Evolutionary conservation across 2,113 vertebrate genomes (phyloP), one percentile per base, ranked within the genome.

Genomic region (Lepus europaeus): DNA sequence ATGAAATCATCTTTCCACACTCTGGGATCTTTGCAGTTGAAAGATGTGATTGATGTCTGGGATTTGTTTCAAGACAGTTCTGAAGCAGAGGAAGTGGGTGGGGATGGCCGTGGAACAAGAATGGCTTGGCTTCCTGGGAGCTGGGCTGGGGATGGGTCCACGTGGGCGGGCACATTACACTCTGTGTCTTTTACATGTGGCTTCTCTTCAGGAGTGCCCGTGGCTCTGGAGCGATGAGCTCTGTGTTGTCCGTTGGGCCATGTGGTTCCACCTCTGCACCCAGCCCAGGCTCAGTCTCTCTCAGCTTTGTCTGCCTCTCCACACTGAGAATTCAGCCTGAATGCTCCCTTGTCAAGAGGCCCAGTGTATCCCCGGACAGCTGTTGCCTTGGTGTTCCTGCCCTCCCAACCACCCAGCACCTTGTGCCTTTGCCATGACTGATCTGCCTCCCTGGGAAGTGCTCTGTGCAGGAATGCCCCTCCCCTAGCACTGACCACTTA

Each of bases 391-490:
- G 0, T 59, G 27, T 22, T 9, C 17, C 82, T 86, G 39, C 22
- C 9, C 78, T 64, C 76, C 23, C 8, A 5, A 31, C 4, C 12
- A 31, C n/a, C 64, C 79, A 45, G 36, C 11, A 49, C 51, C 23
- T 14, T 5, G 0, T 17, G 36, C 56, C 56, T 5, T 19, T 0
- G 5, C 2, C 0, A 0, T 5, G 20, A 11, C 74, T 10, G 19
- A 3, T 53, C 22, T 6, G 3, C 68, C 27, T 22, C 9, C 69
- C 36, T 2, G 4, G 76, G 63, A 69, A 29, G 6, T 19, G 27
- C 14, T 92, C 33, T 36, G 7, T 27, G 63, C 13, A 39, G 63
- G 53, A 61, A 63, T 14, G 8, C 20, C 25, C 12, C 29, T 10
- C 64, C 9, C 49, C 6, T 0, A 7, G 6, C 29, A 56, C 39